Evolutionary conservation across 2,113 vertebrate genomes (phyloP).

Genomic region (Cyphomyrus discorhynchus): DNA sequence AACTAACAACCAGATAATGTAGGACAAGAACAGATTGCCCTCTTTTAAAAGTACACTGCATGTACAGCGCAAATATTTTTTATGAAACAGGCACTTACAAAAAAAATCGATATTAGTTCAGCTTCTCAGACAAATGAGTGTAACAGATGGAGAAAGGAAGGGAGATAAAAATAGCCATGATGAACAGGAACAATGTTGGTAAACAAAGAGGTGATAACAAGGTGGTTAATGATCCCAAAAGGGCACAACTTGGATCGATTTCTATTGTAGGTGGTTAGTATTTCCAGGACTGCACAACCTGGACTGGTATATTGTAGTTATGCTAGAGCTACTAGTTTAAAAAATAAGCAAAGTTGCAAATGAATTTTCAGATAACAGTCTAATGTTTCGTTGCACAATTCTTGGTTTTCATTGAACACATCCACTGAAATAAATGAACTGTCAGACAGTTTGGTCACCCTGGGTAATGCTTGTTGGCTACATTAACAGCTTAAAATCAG

Average conservation of each 20-base stretch:
- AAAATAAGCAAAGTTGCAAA: not conserved
- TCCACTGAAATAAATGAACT: not conserved
- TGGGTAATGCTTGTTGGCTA: not conserved
- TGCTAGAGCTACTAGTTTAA: not conserved
- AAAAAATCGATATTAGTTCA: not conserved
- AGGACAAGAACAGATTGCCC: not conserved
- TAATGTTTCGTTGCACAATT: not conserved
- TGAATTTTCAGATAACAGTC: not conserved
- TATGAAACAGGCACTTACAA: not conserved
- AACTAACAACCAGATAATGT: not conserved
- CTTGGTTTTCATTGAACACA: not conserved
- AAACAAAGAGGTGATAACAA: not conserved
- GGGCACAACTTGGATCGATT: not conserved
- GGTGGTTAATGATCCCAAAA: not conserved
- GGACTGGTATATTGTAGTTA: not conserved
- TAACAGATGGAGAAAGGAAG: not conserved
- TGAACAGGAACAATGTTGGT: not conserved
- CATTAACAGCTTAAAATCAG: not conserved
- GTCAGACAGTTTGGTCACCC: not conserved
- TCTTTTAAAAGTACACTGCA: not conserved
- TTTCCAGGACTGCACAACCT: not conserved
- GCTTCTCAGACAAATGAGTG: not conserved
- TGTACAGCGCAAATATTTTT: not conserved
- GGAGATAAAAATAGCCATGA: not conserved
- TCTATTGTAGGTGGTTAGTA: not conserved